These are phyloP conservation scores for Pocillopora damicornis DNA, from an alignment of 64 coral and sea anemone genomes.

Conservation along the genomic window DNA sequence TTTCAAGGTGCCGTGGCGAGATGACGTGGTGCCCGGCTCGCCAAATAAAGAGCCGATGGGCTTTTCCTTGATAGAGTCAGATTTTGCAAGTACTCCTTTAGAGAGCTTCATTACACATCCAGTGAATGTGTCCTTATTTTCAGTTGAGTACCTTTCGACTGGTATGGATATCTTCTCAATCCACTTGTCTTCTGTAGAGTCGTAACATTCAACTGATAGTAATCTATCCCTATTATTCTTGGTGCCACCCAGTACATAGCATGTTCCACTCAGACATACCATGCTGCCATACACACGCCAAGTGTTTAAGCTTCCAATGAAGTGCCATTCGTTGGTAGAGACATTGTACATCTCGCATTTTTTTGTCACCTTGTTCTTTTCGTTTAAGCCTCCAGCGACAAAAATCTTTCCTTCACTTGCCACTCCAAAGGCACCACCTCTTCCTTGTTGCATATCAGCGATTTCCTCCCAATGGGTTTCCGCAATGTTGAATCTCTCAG, in stretches of 20 bases:
- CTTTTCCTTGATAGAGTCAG: too few species aligned
- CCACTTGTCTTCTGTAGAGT: neutral
- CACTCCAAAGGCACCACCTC: neutral
- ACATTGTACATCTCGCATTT: neutral
- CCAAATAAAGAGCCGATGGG: too few species aligned
- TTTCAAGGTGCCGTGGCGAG: neutral
- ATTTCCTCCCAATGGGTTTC: neutral
- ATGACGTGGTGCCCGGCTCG: too few species aligned
- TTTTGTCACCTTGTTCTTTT: too few species aligned
- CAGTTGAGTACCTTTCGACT: neutral
- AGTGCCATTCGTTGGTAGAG: neutral
- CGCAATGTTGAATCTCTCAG: neutral
- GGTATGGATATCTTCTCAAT: neutral
- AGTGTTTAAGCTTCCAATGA: neutral
- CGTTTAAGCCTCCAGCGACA: neutral
- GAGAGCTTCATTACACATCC: neutral
- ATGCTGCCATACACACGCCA: neutral
- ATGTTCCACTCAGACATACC: neutral
- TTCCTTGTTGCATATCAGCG: neutral
- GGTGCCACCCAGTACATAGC: neutral
- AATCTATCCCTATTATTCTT: neutral
- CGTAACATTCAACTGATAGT: neutral
- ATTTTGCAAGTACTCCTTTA: neutral
- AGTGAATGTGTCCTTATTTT: neutral
- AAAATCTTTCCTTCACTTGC: neutral